Evolutionary conservation across 2,888 invertebrate genomes (phyloP).

Genomic region (Campoplex capitator): DNA sequence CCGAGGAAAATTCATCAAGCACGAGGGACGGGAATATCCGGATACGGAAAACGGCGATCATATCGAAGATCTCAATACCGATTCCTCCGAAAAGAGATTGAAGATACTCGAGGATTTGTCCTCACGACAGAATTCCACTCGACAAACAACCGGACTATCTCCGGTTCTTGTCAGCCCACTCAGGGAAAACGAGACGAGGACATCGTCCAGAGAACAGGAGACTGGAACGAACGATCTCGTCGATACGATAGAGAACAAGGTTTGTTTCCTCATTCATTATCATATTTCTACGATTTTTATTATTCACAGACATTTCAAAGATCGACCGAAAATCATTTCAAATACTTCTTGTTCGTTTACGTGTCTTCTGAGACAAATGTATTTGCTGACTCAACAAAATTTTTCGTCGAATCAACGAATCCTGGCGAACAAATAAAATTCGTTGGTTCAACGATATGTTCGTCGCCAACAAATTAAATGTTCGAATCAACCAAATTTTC

Average conservation of each 20-base stretch:
- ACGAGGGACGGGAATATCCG: conserved; percentile 75
- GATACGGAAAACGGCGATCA: conserved; percentile 82
- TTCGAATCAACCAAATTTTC: no score
- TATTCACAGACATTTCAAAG: no score
- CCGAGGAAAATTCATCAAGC: conserved; percentile 64
- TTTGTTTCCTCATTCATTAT: conserved; percentile 53
- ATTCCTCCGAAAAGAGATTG: conserved; percentile 77
- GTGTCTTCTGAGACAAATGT: no score
- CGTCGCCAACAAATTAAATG: no score
- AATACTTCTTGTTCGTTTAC: no score
- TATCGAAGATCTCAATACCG: conserved; percentile 72
- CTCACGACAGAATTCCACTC: conserved; percentile 78
- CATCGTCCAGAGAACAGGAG: conserved; percentile 74
- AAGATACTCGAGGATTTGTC: conserved; percentile 76
- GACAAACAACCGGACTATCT: conserved; percentile 68
- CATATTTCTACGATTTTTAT: no score
- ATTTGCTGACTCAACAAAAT: no score
- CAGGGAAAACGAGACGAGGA: conserved; percentile 76
- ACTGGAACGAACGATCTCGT: conserved; percentile 76
- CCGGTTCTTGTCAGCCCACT: conserved; percentile 75
- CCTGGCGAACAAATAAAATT: no score
- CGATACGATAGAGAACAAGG: conserved; percentile 83
- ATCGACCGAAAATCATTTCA: no score
- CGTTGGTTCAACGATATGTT: no score
- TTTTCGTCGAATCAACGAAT: no score